Conservation (phyloP, 2,797 vertebrate genomes). For the Sylvilagus floridanus region DNA sequence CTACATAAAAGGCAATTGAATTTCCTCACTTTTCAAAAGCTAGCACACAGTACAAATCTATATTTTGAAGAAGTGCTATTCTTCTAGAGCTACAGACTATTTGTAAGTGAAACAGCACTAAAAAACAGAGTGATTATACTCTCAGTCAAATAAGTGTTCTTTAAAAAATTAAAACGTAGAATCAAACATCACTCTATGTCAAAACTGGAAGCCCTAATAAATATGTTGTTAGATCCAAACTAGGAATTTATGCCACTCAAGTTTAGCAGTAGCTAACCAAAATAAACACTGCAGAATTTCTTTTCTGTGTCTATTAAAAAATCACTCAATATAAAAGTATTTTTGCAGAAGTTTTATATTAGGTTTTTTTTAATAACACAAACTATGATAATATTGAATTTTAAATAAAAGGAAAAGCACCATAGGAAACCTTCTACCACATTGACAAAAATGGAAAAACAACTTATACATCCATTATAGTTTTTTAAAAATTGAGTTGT, state of each 20-base stretch:
- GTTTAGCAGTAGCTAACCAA: neutral
- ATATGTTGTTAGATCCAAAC: neutral
- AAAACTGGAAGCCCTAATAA: conserved; percentile 39
- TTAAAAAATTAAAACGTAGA: neutral
- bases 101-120: neutral
- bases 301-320: conserved; percentile 50
- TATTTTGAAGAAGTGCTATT: conserved; percentile 23
- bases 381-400: neutral
- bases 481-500: neutral
- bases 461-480: neutral
- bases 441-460: conserved; percentile 22
- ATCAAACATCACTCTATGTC: neutral
- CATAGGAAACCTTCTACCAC: neutral
- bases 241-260: neutral
- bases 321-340: neutral
- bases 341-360: conserved; percentile 38
- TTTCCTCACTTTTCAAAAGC: conserved; percentile 36
- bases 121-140: conserved; percentile 33
- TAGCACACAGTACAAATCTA: neutral
- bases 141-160: neutral
- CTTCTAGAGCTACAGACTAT: conserved; percentile 1
- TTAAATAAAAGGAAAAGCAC: conserved; percentile 22
- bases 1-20: neutral
- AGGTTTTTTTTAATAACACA: conserved; percentile 16
- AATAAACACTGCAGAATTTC: neutral